Evolutionary conservation across 2,113 vertebrate species (phyloP).

Genomic region (Melanotaenia duboulayi): DNA sequence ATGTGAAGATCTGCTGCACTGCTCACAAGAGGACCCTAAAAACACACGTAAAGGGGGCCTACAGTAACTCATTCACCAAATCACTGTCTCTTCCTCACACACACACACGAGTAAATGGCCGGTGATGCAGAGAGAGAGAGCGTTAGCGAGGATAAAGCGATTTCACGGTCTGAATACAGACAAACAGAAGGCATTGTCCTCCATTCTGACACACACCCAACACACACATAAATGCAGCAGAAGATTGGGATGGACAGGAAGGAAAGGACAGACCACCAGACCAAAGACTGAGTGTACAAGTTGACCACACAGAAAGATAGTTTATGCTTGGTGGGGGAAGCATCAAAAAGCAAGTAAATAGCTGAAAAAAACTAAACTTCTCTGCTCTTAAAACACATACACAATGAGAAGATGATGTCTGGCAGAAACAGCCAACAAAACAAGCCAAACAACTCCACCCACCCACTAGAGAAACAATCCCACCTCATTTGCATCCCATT

Average conservation of each 20-base stretch:
- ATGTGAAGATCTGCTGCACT: slow-evolving; percentile 30
- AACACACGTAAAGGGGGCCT: slow-evolving; percentile 58
- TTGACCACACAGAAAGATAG: slow-evolving; percentile 29
- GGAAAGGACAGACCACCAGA: slow-evolving; percentile 19
- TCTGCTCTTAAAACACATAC: neutral
- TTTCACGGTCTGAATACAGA: slow-evolving; percentile 84
- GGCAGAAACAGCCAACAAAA: slow-evolving; percentile 49
- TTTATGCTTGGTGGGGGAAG: too few species aligned
- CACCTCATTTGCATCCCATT: slow-evolving; percentile 65
- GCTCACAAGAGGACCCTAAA: slow-evolving; percentile 37
- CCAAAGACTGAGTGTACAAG: slow-evolving; percentile 19
- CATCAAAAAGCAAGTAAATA: neutral
- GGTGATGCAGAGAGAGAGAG: slow-evolving; percentile 72
- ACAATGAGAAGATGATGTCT: slow-evolving; percentile 36
- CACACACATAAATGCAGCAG: slow-evolving; percentile 19
- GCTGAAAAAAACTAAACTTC: neutral
- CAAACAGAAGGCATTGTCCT: slow-evolving; percentile 80
- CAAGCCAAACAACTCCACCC: slow-evolving; percentile 75
- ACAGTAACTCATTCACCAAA: slow-evolving; percentile 63
- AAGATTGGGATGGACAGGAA: slow-evolving; percentile 47
- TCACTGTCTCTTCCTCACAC: slow-evolving; percentile 33
- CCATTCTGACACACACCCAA: slow-evolving; percentile 47
- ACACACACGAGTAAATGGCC: slow-evolving; percentile 47
- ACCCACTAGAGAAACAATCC: slow-evolving; percentile 68
- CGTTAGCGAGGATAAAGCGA: slow-evolving; percentile 79